phyloP scores from a whole-genome alignment of 92 coral and sea anemone genomes.

The Phymanthus crucifer region DNA sequence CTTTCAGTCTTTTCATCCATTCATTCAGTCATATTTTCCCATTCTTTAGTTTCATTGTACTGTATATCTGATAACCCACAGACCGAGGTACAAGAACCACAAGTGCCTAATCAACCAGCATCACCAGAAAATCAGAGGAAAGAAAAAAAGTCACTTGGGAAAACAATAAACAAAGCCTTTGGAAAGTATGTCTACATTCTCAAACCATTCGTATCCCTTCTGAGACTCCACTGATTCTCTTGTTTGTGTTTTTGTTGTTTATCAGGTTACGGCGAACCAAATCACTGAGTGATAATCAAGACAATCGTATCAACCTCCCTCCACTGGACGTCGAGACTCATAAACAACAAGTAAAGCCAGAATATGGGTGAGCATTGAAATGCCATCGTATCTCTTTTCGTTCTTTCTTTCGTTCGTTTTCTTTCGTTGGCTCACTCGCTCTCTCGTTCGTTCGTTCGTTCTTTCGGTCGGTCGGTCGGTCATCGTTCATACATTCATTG shows the following conservation, averaged over 20 bases:
- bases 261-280: conserved; percentile 74
- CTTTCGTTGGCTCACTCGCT: not conserved
- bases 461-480: not conserved
- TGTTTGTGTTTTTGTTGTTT: not conserved
- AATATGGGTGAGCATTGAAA: conserved; percentile 59
- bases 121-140: conserved; percentile 42
- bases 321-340: conserved; percentile 50
- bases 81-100: not conserved
- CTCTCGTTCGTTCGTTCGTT: too few species aligned
- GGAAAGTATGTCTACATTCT: conserved; percentile 47
- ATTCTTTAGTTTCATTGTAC: not conserved
- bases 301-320: conserved; percentile 44
- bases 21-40: not conserved
- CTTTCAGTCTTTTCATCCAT: not conserved
- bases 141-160: conserved; percentile 56
- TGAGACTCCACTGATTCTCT: not conserved
- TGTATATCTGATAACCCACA: not conserved
- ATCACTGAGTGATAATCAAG: conserved; percentile 64
- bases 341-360: conserved; percentile 48
- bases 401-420: too few species aligned
- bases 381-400: not conserved
- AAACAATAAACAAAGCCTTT: conserved; percentile 59
- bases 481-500: too few species aligned
- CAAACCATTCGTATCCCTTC: not conserved
- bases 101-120: not conserved